These are phyloP conservation scores for Acanthosepion lycidas DNA, from an alignment of 2,888 invertebrate genomes.

Conservation along the genomic window DNA sequence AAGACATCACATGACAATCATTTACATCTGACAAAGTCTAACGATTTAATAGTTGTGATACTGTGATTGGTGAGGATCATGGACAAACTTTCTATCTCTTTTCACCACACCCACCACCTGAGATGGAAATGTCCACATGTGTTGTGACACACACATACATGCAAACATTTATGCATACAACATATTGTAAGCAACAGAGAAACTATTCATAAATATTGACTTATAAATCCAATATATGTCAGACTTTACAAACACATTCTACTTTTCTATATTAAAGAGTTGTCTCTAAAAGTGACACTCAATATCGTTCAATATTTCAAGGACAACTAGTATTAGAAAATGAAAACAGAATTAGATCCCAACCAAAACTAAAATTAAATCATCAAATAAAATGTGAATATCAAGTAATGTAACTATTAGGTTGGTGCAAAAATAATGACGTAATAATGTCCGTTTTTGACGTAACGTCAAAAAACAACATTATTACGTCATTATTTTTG, in stretches of 20 bases:
- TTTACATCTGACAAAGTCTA: neutral
- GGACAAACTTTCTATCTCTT: neutral
- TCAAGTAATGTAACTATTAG: neutral
- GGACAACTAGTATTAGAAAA: neutral
- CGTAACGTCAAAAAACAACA: too few relatives aligned
- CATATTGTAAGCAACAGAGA: neutral
- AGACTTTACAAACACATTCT: neutral
- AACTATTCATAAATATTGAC: neutral
- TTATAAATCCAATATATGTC: slow-evolving; percentile 20
- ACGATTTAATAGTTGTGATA: slow-evolving; percentile 21
- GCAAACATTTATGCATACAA: neutral
- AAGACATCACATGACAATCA: slow-evolving; percentile 14
- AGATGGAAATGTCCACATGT: neutral
- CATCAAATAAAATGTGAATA: neutral
- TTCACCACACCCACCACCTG: neutral
- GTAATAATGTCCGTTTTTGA: too few relatives aligned
- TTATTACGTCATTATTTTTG: too few relatives aligned
- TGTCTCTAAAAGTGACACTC: neutral
- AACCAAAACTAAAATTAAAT: neutral
- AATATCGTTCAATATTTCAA: slow-evolving; percentile 3
- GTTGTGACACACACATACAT: neutral
- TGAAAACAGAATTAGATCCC: neutral
- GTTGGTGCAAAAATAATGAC: too few relatives aligned
- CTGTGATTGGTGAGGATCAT: neutral
- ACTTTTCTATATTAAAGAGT: neutral